Base-by-base conservation (phyloP, 2,113 vertebrate species). In the Helogale parvula region DNA sequence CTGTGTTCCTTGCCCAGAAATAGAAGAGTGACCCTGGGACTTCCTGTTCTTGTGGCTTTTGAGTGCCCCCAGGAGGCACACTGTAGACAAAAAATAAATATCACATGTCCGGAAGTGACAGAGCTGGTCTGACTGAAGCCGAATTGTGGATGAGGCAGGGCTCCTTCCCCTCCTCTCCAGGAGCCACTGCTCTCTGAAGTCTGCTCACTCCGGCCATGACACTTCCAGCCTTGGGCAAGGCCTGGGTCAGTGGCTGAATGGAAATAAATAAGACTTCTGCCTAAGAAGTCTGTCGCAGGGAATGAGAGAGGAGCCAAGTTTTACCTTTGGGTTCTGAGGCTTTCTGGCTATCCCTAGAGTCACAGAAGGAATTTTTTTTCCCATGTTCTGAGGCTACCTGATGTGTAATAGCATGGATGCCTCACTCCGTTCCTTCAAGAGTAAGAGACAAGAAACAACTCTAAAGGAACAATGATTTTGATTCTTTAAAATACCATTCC, bases 201-300 rank as follows among this genome's bases (percentile, higher is more conserved):
- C 29, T 23, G 38, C 4, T 21, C 10, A 8, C 45, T 15, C 33
- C 19, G 17, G 6, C 21, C 13, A 7, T 0, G 4, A n/a, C 10
- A 17, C 41, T 47, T 45, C 25, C 1, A 0, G 35, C 15, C 16
- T 15, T 1, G 17, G 52, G n/a, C n/a, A 85, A 35, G 52, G 13
- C n/a, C 35, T 33, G 13, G 23, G 7, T 65, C 54, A 35, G 31
- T 3, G 3, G 29, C 17, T 85, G 31, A 35, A 25, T 5, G 50
- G 21, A 79, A 10, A n/a, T 3, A 63, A 84, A 45, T 7, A 17
- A 57, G 89, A 63, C 12, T 27, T 52, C 9, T 7, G 38, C 16
- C 81, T 23, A 9, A 1, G 35, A 47, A 15, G 12, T 21, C 35
- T 5, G 35, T n/a, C 16, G n/a, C 14, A 3, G 19, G 4, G 23